Base-by-base conservation (phyloP, 2,113 vertebrate genomes). In the Eulemur rufifrons region DNA sequence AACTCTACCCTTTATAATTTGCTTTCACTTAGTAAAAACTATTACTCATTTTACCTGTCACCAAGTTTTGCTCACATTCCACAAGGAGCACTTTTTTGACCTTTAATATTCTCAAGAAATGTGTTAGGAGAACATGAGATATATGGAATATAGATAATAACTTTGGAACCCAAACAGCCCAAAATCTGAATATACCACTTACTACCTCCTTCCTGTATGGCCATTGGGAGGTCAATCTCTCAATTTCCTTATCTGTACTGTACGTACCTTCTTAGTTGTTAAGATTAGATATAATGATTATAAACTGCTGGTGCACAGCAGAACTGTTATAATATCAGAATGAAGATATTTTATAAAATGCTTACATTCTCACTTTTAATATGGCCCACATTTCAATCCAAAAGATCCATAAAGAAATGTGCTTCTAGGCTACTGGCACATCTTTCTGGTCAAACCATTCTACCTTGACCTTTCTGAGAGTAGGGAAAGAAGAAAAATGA, bases 101-200 rank as follows among this genome's bases (percentile, higher is more conserved):
- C 25, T 76, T 86, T 83, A 86, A 47, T 64, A 90, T 73, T 39
- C n/a, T 97, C 63, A 92, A 89, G 68, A 96, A 95, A 86, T 91
- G 47, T 77, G 37, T 74, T 83, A 66, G 66, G 61, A 86, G 63
- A 90, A 7, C 66, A 87, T 32, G 76, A 94, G 37, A 52, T 47
- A 85, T 15, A 86, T 8, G 39, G 21, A 86, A 83, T 84, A 81
- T 61, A n/a, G 21, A 39, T 45, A 91, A 88, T 39, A 6, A 37
- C 74, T 92, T 63, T 32, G 6, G 52, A 90, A 61, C 42, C 84
- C 32, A 6, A 91, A 89, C 14, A 91, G 50, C 54, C 27, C 59
- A 45, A 71, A 85, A n/a, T 69, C 32, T 63, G 83, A 77, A 93
- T 54, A 80, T 61, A 73, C 59, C 39, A 83, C 89, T 88, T 39